Percentiles rank a stretch among this genome's conserved stretches.
Evolutionary conservation across 92 coral and sea anemone genomes (phyloP).

Genomic region (Nematostella vectensis): DNA sequence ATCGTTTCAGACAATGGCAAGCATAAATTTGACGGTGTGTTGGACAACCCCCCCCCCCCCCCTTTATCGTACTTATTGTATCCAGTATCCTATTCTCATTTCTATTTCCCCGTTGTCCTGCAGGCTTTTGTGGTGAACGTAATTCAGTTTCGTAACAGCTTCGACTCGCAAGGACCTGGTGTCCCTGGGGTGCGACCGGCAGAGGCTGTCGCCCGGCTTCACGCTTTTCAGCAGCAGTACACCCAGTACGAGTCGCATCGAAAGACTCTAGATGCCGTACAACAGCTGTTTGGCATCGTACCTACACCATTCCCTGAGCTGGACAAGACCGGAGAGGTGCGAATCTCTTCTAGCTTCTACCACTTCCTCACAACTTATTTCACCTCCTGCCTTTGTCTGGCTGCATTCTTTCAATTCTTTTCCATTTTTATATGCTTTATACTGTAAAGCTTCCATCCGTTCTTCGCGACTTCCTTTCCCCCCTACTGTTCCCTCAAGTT

Average conservation of each 20-base stretch:
- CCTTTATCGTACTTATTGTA: too few relatives aligned
- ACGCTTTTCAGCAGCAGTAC: slow-evolving; percentile 85
- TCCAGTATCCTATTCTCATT: too few relatives aligned
- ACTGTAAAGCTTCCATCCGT: too few relatives aligned
- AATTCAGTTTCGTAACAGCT: slow-evolving; percentile 98
- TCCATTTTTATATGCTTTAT: background rate
- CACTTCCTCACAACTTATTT: too few relatives aligned
- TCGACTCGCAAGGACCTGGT: slow-evolving; percentile 98
- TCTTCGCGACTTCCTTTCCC: too few relatives aligned
- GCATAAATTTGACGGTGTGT: too few relatives aligned
- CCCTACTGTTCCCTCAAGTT: too few relatives aligned
- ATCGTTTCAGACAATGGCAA: too few relatives aligned
- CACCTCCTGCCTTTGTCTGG: too few relatives aligned
- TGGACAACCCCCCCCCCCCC: too few relatives aligned
- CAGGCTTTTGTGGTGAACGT: slow-evolving; percentile 97
- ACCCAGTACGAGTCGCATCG: slow-evolving; percentile 85
- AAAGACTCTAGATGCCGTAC: slow-evolving; percentile 88
- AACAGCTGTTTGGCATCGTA: slow-evolving; percentile 77
- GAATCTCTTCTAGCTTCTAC: too few relatives aligned
- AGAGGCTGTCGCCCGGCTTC: slow-evolving; percentile 86
- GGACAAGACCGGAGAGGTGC: slow-evolving; percentile 97
- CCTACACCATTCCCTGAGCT: slow-evolving; percentile 89
- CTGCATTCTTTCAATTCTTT: background rate
- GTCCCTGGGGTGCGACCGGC: slow-evolving; percentile 94
- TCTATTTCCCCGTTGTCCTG: too few relatives aligned